These are phyloP conservation scores for Linnaemya tessellans DNA, from an alignment of 2,888 invertebrate genomes.

Conservation along the genomic window DNA sequence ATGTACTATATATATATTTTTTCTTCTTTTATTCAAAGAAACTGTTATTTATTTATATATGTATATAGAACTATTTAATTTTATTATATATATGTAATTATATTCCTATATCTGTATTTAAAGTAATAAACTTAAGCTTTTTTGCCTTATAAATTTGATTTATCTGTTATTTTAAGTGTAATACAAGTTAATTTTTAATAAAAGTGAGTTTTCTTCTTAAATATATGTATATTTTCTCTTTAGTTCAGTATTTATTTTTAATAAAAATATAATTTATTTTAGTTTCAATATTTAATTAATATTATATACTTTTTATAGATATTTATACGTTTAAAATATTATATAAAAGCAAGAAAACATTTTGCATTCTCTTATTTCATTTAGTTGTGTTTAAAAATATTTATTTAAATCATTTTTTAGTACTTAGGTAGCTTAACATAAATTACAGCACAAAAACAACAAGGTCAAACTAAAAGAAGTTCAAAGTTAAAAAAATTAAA, in stretches of 20 bases:
- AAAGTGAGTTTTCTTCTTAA: constrained; percentile 23
- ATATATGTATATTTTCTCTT: constrained; percentile 31
- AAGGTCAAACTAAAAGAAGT: constrained; percentile 37
- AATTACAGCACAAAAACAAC: constrained; percentile 67
- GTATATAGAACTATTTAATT: constrained; percentile 43
- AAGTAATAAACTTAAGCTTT: constrained; percentile 66
- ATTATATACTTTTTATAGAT: constrained; percentile 27
- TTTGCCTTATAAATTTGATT: constrained; percentile 67
- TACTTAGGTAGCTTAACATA: constrained; percentile 56
- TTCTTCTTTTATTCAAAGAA: constrained; percentile 40
- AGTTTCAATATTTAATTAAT: constrained; percentile 27
- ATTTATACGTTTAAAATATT: constrained; percentile 18
- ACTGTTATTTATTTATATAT: constrained; percentile 43
- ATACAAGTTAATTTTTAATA: constrained; percentile 49
- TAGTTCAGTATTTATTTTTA: constrained; percentile 46
- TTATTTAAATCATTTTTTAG: constrained; percentile 36
- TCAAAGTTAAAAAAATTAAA: constrained; percentile 20
- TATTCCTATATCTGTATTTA: constrained; percentile 32
- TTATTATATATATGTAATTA: constrained; percentile 39
- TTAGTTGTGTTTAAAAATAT: constrained; percentile 21
- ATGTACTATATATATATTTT: constrained; percentile 19
- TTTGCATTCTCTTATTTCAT: constrained; percentile 25
- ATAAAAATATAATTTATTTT: constrained; percentile 60
- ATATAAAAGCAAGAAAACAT: constrained; percentile 62
- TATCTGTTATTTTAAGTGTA: constrained; percentile 44